Evolutionary conservation across 1,140 invertebrate species (phyloP), one percentile per base, ranked within the genome.

Genomic region (Lasioglossum albipes): DNA sequence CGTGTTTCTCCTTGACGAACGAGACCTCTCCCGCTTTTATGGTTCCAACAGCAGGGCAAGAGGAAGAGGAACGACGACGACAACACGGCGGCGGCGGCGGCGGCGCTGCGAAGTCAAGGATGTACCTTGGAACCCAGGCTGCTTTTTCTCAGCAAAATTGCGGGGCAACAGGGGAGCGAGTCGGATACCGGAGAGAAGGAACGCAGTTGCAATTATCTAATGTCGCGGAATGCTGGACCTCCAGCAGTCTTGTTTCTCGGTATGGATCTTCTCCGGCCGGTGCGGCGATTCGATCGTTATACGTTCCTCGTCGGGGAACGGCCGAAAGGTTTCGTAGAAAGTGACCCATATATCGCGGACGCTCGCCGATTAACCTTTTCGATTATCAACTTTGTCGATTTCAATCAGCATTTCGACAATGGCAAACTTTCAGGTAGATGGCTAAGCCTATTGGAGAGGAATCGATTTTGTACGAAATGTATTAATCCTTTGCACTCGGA

Each of bases 11-110:
- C 41, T 59, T 31, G 81, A 41, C 59, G 45, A 83, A 83, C 71
- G 72, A 83, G n/a, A 27, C 27, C 27, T 27, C 27, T 27, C 27
- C 83, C 84, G 74, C 70, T 88, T 88, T 83, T 83, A 84, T 57
- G 83, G 70, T 64, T 12, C 68, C 82, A 84, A 84, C 62, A 69
- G n/a, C 71, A 5, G 36, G 36, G 1, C 36, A 70, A 59, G 75
- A 70, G 84, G 73, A 85, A 81, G 73, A 85, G 73, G 68, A 79
- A 82, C 78, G 68, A 36, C 36, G 36, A 36, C 36, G 36, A 36
- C 3, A 5, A 36, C 36, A 3, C 36, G 36, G 5, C 36, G 36
- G 5, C 36, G 2, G 3, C 36, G 36, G 5, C 36, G 1, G 5
- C 2, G 36, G 3, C 36, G 31, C 31, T 1, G 31, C 31, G n/a